A percentile compares a stretch with the other conserved stretches of the same genome.
These are phyloP conservation scores for Trichoplusia ni DNA, from an alignment of 1,140 invertebrate genomes.

Conservation along the genomic window DNA sequence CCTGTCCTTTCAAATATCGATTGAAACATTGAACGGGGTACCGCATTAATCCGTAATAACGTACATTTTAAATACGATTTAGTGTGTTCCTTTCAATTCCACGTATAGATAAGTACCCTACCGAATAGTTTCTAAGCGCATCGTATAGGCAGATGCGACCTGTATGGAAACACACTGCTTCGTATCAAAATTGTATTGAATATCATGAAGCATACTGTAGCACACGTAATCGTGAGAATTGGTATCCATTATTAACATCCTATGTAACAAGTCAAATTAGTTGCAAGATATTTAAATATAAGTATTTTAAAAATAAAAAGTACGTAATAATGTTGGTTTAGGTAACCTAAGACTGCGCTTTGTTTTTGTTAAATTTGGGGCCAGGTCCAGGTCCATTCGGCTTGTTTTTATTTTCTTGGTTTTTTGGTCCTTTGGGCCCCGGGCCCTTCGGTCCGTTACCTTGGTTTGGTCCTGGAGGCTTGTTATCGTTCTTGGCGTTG, in stretches of 20 bases:
- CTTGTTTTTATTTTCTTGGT: conserved; percentile 23
- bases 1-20: too few species aligned
- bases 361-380: conserved; percentile 18
- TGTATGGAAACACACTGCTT: neutral
- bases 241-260: neutral
- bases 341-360: neutral
- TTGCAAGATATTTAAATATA: neutral
- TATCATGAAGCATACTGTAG: neutral
- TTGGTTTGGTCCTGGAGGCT: conserved; percentile 25
- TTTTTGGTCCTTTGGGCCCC: conserved; percentile 36
- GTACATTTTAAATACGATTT: too few species aligned
- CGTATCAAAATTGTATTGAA: neutral
- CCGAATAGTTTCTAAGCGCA: too few species aligned
- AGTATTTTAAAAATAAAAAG: too few species aligned
- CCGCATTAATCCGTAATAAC: too few species aligned
- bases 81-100: too few species aligned
- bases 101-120: too few species aligned
- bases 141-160: too few species aligned
- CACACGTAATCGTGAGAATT: conserved; percentile 17
- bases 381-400: conserved; percentile 23
- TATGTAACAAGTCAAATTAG: conserved; percentile 14
- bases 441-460: conserved; percentile 29
- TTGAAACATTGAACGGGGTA: too few species aligned
- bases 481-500: conserved; percentile 27
- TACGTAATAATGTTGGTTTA: too few species aligned